Base-by-base conservation (phyloP, 2,888 invertebrate genomes). In the Deilephila porcellus region DNA sequence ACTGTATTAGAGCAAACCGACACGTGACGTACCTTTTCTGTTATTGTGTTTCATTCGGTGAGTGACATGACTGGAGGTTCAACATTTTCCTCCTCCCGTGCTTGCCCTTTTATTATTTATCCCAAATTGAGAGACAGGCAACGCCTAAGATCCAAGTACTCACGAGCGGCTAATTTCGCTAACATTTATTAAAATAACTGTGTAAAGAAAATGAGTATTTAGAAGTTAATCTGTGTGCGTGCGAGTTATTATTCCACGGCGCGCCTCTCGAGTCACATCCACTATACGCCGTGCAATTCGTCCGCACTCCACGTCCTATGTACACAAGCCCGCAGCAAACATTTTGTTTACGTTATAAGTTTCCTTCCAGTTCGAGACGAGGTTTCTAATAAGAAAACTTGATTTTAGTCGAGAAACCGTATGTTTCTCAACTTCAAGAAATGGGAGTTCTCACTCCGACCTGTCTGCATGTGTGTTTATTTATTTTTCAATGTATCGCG, bases 311-410 rank as follows among this genome's bases (percentile, higher is more conserved):
- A 71, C 74, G 74, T 80, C 79, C 80, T 81, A 78, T 73, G 74
- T 74, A 82, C 82, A 82, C 81, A 77, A 71, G 53, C 72, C 70
- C 60, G 60, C 73, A 71, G 75, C 76, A 79, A 82, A 79, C 77
- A 76, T 71, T 76, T 80, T 80, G 78, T 78, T 77, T 77, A 76
- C 74, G 74, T 75, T 78, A 75, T 75, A 77, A 73, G 73, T 73
- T 73, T 60, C 71, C 53, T 63, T 70, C 60, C 52, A 67, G 53
- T 78, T 32, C 52, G 76, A 78, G 78, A 75, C 56, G 71, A 60
- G 72, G 77, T 76, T 75, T 78, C 72, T 78, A 74, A 80, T 74
- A 80, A 74, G 45, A 60, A 52, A 37, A 76, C 37, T 75, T 74
- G 45, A 74, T 77, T 78, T 76, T 74, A 67, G n/a, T 20, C 64